A percentile compares a stretch with the other conserved stretches of the same genome.
These are phyloP conservation scores for Matsumyia berberina DNA, from an alignment of 2,888 invertebrate species.

Conservation along the genomic window DNA sequence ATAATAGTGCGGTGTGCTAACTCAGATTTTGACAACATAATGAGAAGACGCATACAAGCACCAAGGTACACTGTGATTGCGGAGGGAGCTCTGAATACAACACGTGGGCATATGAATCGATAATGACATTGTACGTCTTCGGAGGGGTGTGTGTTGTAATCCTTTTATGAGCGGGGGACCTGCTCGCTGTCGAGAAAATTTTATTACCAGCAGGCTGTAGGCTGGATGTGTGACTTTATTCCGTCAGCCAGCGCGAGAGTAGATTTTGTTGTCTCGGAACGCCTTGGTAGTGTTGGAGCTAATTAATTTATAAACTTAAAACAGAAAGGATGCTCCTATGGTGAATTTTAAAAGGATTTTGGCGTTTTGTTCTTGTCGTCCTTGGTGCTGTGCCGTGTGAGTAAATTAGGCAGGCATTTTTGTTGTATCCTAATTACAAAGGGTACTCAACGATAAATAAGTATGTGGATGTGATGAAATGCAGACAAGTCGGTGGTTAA, in stretches of 20 bases:
- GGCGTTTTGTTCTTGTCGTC: conserved; percentile 22
- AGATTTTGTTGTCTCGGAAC: conserved; percentile 49
- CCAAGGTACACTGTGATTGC: not conserved
- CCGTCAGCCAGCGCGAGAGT: conserved; percentile 26
- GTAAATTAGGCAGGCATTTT: conserved; percentile 34
- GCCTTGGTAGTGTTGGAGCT: conserved; percentile 41
- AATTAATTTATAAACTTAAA: conserved; percentile 67
- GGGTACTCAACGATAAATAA: not conserved
- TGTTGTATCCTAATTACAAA: conserved; percentile 25
- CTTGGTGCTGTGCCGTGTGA: conserved; percentile 29
- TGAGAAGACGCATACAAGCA: not conserved
- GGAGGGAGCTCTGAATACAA: not conserved
- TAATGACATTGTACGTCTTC: conserved; percentile 44
- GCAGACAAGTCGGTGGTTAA: conserved; percentile 6
- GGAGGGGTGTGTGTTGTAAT: conserved; percentile 45
- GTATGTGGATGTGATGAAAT: conserved; percentile 11
- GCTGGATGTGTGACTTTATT: conserved; percentile 20
- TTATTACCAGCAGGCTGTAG: conserved; percentile 42
- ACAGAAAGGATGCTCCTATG: conserved; percentile 34
- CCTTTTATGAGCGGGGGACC: conserved; percentile 15
- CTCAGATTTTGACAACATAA: conserved; percentile 32
- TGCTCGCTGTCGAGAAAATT: conserved; percentile 40
- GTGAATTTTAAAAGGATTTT: conserved; percentile 64
- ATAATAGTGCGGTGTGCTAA: conserved; percentile 45
- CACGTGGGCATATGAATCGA: conserved; percentile 54